Evolutionary conservation across 2,113 vertebrate species (phyloP).

Genomic region (Oreochromis aureus): DNA sequence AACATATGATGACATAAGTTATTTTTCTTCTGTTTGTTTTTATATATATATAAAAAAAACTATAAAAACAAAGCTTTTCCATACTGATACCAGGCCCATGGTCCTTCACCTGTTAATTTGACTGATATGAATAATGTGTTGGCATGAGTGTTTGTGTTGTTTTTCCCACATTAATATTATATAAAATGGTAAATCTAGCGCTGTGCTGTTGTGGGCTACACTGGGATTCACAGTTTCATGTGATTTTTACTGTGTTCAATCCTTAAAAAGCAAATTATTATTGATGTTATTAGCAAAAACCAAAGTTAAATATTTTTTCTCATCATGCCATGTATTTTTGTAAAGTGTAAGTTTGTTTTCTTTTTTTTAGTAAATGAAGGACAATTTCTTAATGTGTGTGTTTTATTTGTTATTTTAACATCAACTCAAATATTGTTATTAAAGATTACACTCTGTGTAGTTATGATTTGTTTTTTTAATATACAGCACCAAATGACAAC

Average conservation of each 20-base stretch:
- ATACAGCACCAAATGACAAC: background rate
- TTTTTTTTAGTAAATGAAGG: background rate
- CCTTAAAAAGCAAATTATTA: background rate
- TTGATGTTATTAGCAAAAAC: background rate
- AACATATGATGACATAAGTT: constrained; percentile 3
- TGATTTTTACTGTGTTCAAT: background rate
- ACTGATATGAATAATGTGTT: constrained; percentile 4
- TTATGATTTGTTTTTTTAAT: background rate
- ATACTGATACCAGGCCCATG: background rate
- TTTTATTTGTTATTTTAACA: background rate
- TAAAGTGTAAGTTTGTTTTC: background rate
- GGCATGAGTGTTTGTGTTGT: background rate
- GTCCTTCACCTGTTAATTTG: background rate
- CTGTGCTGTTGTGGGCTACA: background rate
- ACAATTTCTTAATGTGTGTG: background rate
- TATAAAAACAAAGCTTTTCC: background rate
- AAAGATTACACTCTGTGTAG: background rate
- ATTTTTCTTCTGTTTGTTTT: background rate
- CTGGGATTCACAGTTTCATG: constrained; percentile 1
- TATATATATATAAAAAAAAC: background rate
- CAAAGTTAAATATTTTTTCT: background rate
- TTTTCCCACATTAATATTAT: background rate
- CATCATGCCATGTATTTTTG: background rate
- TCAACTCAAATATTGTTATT: background rate
- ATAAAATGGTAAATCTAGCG: background rate